phyloP scores from a whole-genome alignment of 2,888 invertebrate genomes.

The Cacoxenus indagator region DNA sequence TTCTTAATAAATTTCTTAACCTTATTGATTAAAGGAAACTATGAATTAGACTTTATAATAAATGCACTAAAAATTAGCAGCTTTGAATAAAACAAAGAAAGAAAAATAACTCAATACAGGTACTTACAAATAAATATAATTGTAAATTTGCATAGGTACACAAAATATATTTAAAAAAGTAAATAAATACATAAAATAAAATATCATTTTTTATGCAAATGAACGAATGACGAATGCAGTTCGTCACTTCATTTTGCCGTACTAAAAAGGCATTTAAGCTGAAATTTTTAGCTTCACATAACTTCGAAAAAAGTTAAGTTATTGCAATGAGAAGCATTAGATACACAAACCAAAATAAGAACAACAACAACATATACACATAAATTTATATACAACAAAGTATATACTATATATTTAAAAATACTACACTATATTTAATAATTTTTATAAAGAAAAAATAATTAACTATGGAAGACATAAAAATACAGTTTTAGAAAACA shows the following conservation, averaged over 20 bases:
- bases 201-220: slow-evolving; percentile 20
- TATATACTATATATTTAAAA: background rate
- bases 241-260: background rate
- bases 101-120: slow-evolving; percentile 61
- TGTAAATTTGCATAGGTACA: slow-evolving; percentile 28
- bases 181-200: slow-evolving; percentile 27
- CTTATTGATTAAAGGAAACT: background rate
- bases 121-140: slow-evolving; percentile 58
- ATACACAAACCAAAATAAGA: slow-evolving; percentile 2
- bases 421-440: background rate
- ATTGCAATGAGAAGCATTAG: background rate
- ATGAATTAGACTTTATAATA: background rate
- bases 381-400: background rate
- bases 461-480: background rate
- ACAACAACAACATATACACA: background rate
- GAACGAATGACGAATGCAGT: background rate
- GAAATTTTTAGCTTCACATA: background rate
- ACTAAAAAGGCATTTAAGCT: background rate
- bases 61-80: slow-evolving; percentile 52
- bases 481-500: background rate
- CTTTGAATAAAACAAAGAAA: slow-evolving; percentile 39
- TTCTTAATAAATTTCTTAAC: background rate
- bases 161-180: slow-evolving; percentile 18
- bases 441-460: background rate
- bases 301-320: background rate